phyloP scores from a whole-genome alignment of 2,113 vertebrate genomes.

The Mesembrinibis cayennensis region DNA sequence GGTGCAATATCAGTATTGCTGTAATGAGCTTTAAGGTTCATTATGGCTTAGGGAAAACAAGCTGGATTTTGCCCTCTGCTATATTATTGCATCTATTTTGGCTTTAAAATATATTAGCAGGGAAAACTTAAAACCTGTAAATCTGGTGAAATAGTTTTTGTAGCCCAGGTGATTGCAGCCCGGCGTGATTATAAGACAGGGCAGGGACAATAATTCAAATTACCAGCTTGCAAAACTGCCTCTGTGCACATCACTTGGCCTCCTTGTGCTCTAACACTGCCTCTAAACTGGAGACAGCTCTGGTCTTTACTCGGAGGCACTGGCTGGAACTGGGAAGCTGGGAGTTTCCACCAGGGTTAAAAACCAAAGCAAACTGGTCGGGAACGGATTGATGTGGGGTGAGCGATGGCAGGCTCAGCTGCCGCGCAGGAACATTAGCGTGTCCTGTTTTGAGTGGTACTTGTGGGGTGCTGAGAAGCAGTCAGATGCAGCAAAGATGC shows the following conservation, averaged over 20 bases:
- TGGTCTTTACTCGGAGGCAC: background rate
- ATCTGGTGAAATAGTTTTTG: background rate
- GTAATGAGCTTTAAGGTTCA: background rate
- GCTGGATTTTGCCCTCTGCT: background rate
- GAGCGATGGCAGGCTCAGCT: background rate
- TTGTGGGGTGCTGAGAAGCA: background rate
- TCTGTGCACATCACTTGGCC: background rate
- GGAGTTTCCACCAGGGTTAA: background rate
- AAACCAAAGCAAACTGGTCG: background rate
- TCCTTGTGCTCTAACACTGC: background rate
- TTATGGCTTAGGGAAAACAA: background rate
- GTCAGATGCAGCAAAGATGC: background rate
- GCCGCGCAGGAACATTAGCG: accelerated
- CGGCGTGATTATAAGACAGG: background rate
- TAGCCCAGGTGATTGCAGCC: background rate
- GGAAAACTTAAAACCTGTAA: background rate
- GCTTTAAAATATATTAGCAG: background rate
- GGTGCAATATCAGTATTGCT: accelerated
- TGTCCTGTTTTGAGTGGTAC: background rate
- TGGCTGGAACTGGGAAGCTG: background rate
- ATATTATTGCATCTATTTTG: background rate
- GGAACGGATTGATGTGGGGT: accelerated
- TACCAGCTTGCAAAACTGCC: background rate
- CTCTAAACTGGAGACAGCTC: background rate
- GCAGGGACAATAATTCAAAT: background rate